A percentile compares a stretch with the other conserved stretches of the same genome.
Evolutionary conservation across 2,888 invertebrate genomes (phyloP).

Genomic region (Mechanitis mazaeus): DNA sequence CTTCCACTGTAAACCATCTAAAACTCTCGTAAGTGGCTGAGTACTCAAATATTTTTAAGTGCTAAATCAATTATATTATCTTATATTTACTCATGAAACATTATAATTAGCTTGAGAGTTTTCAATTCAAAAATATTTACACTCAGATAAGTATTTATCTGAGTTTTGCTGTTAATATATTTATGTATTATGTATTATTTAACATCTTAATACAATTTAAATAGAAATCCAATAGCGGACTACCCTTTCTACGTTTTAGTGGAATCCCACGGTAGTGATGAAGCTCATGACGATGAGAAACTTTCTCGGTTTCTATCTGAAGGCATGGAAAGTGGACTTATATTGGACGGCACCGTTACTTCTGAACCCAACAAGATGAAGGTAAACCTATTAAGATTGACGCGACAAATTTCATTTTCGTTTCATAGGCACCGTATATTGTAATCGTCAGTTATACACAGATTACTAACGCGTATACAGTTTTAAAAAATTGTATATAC

Average conservation of each 20-base stretch:
- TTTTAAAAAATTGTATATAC: too few species aligned
- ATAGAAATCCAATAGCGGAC: constrained; percentile 76
- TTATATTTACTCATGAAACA: too few species aligned
- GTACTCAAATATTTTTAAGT: not conserved
- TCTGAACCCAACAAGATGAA: constrained; percentile 89
- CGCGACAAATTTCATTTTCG: too few species aligned
- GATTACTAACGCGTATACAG: too few species aligned
- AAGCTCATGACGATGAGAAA: constrained; percentile 91
- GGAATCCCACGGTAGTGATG: constrained; percentile 92
- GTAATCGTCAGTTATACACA: too few species aligned
- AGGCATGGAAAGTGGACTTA: constrained; percentile 82
- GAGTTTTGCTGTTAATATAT: not conserved
- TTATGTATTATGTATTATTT: not conserved
- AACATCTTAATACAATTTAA: not conserved
- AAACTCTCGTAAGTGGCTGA: constrained; percentile 61
- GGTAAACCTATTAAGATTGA: constrained; percentile 54
- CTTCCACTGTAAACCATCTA: constrained; percentile 78
- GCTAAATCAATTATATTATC: too few species aligned
- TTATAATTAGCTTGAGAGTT: too few species aligned
- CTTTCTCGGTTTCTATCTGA: constrained; percentile 85
- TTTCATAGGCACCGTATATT: too few species aligned
- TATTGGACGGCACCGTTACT: constrained; percentile 89
- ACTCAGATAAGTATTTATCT: too few species aligned
- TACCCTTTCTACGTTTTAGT: constrained; percentile 90
- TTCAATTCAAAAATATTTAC: too few species aligned